phyloP scores from a whole-genome alignment of 2,113 vertebrate genomes.

The Hystrix cristata region DNA sequence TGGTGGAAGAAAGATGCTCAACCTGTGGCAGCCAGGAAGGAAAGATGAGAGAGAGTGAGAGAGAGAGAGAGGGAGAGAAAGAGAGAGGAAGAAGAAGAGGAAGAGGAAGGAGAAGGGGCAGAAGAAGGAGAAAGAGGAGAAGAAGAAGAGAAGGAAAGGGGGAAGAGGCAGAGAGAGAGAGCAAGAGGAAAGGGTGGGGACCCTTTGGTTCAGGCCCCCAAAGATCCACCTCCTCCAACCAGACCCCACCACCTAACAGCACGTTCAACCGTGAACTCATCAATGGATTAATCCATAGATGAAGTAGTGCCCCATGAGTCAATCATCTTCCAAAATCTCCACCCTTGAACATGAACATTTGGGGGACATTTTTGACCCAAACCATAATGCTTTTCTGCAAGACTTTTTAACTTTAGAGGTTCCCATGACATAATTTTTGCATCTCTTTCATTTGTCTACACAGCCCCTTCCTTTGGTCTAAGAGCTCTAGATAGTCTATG shows the following conservation, averaged over 20 bases:
- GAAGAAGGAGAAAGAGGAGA: background rate
- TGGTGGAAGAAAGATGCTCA: no score
- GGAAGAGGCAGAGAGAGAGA: background rate
- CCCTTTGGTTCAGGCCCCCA: background rate
- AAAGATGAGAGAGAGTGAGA: no score
- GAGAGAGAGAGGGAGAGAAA: no score
- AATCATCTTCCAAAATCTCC: background rate
- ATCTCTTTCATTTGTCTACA: background rate
- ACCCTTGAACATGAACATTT: background rate
- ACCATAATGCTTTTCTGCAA: background rate
- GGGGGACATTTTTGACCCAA: background rate
- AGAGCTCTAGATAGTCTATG: background rate
- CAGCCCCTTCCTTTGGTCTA: background rate
- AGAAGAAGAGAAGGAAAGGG: background rate
- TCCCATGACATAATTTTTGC: background rate
- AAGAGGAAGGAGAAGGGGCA: no score
- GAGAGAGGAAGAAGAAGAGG: no score
- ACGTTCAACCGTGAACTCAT: background rate
- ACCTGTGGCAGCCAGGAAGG: no score
- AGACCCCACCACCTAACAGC: background rate
- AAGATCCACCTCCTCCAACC: background rate
- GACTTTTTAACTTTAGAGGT: slow-evolving; percentile 8
- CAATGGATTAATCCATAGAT: background rate
- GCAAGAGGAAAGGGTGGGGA: background rate
- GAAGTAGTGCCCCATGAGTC: background rate